Evolutionary conservation across 1,140 invertebrate genomes (phyloP), one percentile per base, ranked within the genome.

Genomic region (Polypedilum vanderplanki): DNA sequence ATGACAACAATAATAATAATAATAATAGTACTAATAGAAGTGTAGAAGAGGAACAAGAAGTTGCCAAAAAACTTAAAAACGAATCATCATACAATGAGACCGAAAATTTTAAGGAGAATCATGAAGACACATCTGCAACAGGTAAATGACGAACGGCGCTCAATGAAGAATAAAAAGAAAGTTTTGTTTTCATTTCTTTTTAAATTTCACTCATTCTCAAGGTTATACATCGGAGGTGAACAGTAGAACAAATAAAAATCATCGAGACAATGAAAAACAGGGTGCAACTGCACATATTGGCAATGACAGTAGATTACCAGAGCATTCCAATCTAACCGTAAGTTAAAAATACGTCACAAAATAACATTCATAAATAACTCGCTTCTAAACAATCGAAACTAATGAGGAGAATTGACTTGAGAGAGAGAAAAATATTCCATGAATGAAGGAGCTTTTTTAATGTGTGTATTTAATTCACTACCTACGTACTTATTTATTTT

Each of bases 231-330:
- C 46, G 12, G 46, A 57, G 24, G 24, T 33, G n/a, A 57, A 12
- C 46, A 57, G 46, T 57, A 57, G n/a, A n/a, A n/a, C n/a, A n/a
- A 57, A 57, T 57, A 57, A 57, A 57, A 57, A n/a, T 57, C 46
- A 12, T n/a, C 7, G 4, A 57, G 46, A 57, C 12, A 57, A 15
- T 57, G 46, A 57, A n/a, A 57, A 57, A 12, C 46, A 57, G 12
- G 15, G n/a, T 57, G 46, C n/a, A 57, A 57, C 12, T 4, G 3
- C 46, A 33, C 24, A 33, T 12, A 57, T 4, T 1, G 15, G 3
- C n/a, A n/a, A 4, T 57, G n/a, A 4, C 46, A 57, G 12, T 15
- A 57, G n/a, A 57, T 15, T 57, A 57, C n/a, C 46, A 15, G 46
- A 57, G 15, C 46, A 57, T 57, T n/a, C 12, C 12, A 57, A 57